phyloP scores from a whole-genome alignment of 2,113 vertebrate species.

The Balaenoptera acutorostrata region DNA sequence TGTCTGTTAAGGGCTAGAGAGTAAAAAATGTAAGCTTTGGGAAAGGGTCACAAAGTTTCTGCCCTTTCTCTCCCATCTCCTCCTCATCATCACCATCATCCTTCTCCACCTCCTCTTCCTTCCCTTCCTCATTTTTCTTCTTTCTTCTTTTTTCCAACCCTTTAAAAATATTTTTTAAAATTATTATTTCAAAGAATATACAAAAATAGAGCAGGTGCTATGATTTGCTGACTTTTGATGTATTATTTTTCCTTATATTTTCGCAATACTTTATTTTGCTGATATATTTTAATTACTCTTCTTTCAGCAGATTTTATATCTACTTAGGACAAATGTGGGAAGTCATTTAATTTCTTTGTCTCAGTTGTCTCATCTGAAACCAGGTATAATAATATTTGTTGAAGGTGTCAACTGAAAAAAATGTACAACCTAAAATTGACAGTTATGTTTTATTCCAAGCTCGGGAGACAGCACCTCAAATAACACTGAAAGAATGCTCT shows the following conservation, averaged over 20 bases:
- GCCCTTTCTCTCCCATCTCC: rapidly evolving
- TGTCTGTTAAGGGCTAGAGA: not conserved
- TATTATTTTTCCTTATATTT: not conserved
- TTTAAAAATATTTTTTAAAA: not conserved
- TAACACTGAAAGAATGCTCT: too few species aligned
- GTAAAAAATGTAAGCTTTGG: not conserved
- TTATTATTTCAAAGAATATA: not conserved
- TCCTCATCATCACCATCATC: not conserved
- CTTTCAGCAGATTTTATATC: not conserved
- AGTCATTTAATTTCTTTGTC: not conserved
- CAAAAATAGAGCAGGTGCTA: not conserved
- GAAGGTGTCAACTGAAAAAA: too few species aligned
- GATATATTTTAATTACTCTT: not conserved
- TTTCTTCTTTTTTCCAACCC: too few species aligned
- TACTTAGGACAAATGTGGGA: not conserved
- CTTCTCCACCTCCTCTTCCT: not conserved
- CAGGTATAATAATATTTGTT: not conserved
- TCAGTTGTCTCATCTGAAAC: not conserved
- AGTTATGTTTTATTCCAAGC: too few species aligned
- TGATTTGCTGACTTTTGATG: not conserved
- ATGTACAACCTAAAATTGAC: too few species aligned
- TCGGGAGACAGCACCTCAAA: too few species aligned
- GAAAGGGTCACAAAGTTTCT: not conserved
- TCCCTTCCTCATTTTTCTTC: too few species aligned
- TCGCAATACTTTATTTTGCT: not conserved